Percentiles rank a stretch among this genome's conserved stretches.
phyloP scores from a whole-genome alignment of 2,113 vertebrate species.

The Antechinus stuartii region DNA sequence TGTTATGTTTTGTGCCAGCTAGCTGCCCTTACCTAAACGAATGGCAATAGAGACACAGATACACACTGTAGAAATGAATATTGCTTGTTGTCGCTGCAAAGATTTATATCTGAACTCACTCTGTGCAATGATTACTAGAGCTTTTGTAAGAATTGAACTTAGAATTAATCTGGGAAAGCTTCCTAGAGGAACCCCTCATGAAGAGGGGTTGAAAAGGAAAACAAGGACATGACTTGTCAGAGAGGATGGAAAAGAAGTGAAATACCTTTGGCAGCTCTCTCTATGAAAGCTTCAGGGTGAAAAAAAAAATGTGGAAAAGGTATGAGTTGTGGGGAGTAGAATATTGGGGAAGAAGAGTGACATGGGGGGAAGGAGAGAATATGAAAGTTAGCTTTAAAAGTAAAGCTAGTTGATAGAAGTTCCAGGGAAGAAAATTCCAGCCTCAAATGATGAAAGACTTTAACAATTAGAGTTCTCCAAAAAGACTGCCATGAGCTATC shows the following conservation, averaged over 20 bases:
- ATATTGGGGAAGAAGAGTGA: background rate
- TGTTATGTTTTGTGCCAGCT: background rate
- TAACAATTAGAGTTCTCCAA: background rate
- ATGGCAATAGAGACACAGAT: background rate
- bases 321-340: background rate
- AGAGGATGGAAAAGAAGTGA: background rate
- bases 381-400: background rate
- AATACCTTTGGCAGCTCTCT: background rate
- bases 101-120: background rate
- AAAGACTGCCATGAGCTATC: background rate
- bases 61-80: background rate
- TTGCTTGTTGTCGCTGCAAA: background rate
- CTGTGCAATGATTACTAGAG: background rate
- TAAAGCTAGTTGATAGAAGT: background rate
- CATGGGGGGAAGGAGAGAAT: background rate
- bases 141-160: background rate
- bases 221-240: background rate
- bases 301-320: background rate
- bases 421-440: background rate
- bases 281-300: background rate
- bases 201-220: background rate
- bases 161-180: background rate
- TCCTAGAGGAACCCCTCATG: background rate
- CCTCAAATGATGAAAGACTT: background rate
- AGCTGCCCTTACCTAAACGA: background rate